phyloP scores from a whole-genome alignment of 2,113 vertebrate genomes.

The Monarcha castaneiventris region DNA sequence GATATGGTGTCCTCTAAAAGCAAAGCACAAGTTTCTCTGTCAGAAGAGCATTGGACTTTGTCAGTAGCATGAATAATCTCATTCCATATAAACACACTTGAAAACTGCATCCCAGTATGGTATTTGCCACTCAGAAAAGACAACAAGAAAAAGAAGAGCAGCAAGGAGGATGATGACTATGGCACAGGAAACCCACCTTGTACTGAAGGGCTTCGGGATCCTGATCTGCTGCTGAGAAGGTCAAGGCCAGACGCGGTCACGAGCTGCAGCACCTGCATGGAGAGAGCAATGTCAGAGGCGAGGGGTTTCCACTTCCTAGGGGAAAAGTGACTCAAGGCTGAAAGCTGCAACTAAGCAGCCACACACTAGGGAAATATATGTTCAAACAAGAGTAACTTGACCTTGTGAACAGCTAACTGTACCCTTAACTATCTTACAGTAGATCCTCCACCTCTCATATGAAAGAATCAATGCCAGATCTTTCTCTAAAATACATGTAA shows the following conservation, averaged over 20 bases:
- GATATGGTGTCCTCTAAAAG: background rate
- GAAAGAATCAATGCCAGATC: background rate
- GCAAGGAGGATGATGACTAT: background rate
- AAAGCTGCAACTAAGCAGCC: background rate
- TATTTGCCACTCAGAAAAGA: background rate
- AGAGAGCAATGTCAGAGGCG: background rate
- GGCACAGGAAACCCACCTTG: background rate
- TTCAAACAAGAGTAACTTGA: background rate
- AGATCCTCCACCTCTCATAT: background rate
- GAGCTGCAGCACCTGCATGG: background rate
- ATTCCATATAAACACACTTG: background rate
- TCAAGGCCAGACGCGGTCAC: background rate
- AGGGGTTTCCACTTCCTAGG: background rate
- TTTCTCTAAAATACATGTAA: background rate
- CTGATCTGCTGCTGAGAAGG: background rate
- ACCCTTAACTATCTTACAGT: background rate
- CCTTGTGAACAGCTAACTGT: background rate
- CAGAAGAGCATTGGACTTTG: background rate
- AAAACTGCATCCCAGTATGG: background rate
- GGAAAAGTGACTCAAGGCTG: background rate
- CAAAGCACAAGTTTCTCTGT: background rate
- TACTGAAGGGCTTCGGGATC: accelerated
- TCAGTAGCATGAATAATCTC: background rate
- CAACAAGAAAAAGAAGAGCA: background rate
- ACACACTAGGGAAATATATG: background rate